Evolutionary conservation across 2,797 vertebrate genomes (phyloP).

Genomic region (Melanotaenia boesemani): DNA sequence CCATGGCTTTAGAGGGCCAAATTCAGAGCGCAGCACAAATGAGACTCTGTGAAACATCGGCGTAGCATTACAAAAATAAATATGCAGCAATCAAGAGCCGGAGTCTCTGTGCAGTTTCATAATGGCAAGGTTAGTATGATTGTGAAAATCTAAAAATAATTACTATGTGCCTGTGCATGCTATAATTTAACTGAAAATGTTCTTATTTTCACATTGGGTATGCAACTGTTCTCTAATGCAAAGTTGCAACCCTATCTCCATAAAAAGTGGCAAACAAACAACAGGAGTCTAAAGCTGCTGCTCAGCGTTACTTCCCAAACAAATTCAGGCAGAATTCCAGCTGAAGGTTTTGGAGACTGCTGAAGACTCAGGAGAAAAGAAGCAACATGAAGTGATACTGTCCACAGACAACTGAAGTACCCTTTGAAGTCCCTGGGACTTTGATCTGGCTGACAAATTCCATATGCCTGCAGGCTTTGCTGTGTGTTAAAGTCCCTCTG

Average conservation of each 20-base stretch:
- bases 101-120: conserved; percentile 42
- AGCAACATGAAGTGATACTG: conserved; percentile 51
- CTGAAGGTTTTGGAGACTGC: conserved; percentile 44
- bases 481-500: conserved; percentile 39
- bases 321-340: conserved; percentile 41
- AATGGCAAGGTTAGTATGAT: conserved; percentile 36
- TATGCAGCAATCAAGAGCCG: conserved; percentile 26
- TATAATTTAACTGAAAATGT: conserved; percentile 16
- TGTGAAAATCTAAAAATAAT: conserved; percentile 31
- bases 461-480: conserved; percentile 62
- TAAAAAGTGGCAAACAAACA: conserved; percentile 23
- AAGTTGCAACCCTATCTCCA: conserved; percentile 25
- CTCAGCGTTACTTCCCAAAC: conserved; percentile 26
- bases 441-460: conserved; percentile 78
- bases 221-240: conserved; percentile 19
- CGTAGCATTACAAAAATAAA: conserved; percentile 50
- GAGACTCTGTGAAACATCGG: conserved; percentile 38
- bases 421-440: conserved; percentile 70
- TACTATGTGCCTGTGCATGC: conserved; percentile 5
- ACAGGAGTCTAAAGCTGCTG: conserved; percentile 19
- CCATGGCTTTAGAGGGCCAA: conserved; percentile 34
- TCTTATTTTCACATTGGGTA: conserved; percentile 12
- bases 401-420: conserved; percentile 61
- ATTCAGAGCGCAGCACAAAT: conserved; percentile 51
- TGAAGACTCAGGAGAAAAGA: conserved; percentile 42